Percentiles rank a stretch among this genome's conserved stretches.
phyloP scores from a whole-genome alignment of 2,113 vertebrate species.

The Neolamprologus cancellatus region DNA sequence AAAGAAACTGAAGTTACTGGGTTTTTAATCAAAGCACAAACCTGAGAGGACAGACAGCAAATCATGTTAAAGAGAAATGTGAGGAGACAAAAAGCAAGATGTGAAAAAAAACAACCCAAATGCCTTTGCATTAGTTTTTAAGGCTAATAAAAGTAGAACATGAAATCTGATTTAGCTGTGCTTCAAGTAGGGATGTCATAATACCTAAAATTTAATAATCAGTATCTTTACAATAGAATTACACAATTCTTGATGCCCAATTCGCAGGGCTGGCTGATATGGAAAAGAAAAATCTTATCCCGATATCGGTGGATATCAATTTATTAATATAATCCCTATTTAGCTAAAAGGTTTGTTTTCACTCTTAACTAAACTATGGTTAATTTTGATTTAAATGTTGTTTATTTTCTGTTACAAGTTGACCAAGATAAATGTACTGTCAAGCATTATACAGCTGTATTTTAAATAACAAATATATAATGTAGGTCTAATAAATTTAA shows the following conservation, averaged over 20 bases:
- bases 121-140: not conserved
- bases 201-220: not conserved
- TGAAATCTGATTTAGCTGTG: not conserved
- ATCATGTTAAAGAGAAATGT: not conserved
- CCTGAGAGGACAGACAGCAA: not conserved
- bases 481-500: not conserved
- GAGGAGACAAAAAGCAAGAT: not conserved
- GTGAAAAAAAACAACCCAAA: accelerated
- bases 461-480: not conserved
- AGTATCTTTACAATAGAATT: not conserved
- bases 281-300: not conserved
- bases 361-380: not conserved
- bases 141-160: not conserved
- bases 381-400: not conserved
- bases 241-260: not conserved
- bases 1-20: no score
- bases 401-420: not conserved
- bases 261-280: not conserved
- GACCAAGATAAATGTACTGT: not conserved
- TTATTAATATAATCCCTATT: not conserved
- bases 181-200: not conserved
- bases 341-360: not conserved
- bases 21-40: not conserved
- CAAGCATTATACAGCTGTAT: not conserved
- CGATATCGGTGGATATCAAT: not conserved